Conservation (phyloP, 2,888 invertebrate genomes). For the Drosophila algonquin region DNA sequence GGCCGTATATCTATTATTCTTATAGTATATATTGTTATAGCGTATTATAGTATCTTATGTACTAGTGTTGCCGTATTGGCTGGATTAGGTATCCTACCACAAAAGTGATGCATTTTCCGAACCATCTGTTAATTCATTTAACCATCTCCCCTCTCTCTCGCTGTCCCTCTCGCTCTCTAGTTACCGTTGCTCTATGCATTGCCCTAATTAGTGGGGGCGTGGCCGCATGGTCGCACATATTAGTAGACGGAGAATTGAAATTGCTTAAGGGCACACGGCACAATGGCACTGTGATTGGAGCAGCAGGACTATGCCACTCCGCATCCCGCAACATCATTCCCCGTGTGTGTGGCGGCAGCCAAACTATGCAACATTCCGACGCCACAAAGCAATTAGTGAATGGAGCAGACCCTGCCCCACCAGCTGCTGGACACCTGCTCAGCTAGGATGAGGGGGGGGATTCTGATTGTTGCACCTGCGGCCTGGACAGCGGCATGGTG, state of each 20-base stretch:
- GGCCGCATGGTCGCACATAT: constrained; percentile 20
- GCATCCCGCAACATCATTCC: constrained; percentile 21
- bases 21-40: too few species aligned
- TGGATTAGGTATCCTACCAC: too few species aligned
- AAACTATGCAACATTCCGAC: constrained; percentile 23
- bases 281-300: constrained; percentile 42
- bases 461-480: neutral
- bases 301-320: neutral
- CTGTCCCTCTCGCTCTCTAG: neutral
- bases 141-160: neutral
- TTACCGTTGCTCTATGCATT: constrained; percentile 16
- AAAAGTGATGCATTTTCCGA: neutral
- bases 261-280: constrained; percentile 37
- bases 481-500: neutral
- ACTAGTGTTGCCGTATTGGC: too few species aligned
- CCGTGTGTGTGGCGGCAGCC: constrained; percentile 3
- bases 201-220: constrained; percentile 42
- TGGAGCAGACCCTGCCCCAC: constrained; percentile 7
- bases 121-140: neutral
- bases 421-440: neutral
- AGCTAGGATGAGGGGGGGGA: constrained; percentile 2
- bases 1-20: too few species aligned
- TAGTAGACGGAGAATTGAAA: constrained; percentile 24
- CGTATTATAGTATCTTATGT: too few species aligned
- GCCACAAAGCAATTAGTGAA: constrained; percentile 47